Percentiles rank a stretch among this genome's conserved stretches.
phyloP scores from a whole-genome alignment of 2,113 vertebrate species.

The Gallinago paraguaiae region DNA sequence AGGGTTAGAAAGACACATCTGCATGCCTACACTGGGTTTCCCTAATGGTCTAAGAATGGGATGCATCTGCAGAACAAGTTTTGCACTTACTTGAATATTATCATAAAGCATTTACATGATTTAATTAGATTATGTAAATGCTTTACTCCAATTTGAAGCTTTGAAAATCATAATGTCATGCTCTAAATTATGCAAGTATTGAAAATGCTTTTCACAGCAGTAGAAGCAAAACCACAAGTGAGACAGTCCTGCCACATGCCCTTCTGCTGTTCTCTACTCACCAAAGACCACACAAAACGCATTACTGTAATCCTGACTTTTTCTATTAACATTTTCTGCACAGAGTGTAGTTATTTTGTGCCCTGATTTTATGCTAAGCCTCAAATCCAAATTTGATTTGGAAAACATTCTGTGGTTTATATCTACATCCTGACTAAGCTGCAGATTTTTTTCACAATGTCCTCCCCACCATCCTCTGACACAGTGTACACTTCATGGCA shows the following conservation, averaged over 20 bases:
- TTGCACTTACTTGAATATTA: constrained; percentile 40
- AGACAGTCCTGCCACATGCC: neutral
- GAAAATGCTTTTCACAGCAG: constrained; percentile 48
- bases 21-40: neutral
- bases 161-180: constrained; percentile 49
- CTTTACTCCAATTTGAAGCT: constrained; percentile 36
- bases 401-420: neutral
- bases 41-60: constrained; percentile 5
- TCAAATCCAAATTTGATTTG: constrained; percentile 8
- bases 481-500: neutral
- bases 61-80: constrained; percentile 20
- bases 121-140: constrained; percentile 68
- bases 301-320: neutral
- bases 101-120: constrained; percentile 58
- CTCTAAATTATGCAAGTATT: constrained; percentile 60
- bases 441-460: neutral
- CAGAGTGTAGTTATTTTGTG: neutral
- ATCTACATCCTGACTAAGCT: neutral
- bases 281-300: neutral
- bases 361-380: constrained; percentile 6
- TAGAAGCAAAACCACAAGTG: constrained; percentile 9
- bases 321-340: constrained; percentile 9
- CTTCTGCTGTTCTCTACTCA: constrained; percentile 2
- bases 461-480: neutral
- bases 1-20: constrained; percentile 6